Base-by-base conservation (phyloP, 2,797 vertebrate genomes). In the Melopsittacus undulatus region DNA sequence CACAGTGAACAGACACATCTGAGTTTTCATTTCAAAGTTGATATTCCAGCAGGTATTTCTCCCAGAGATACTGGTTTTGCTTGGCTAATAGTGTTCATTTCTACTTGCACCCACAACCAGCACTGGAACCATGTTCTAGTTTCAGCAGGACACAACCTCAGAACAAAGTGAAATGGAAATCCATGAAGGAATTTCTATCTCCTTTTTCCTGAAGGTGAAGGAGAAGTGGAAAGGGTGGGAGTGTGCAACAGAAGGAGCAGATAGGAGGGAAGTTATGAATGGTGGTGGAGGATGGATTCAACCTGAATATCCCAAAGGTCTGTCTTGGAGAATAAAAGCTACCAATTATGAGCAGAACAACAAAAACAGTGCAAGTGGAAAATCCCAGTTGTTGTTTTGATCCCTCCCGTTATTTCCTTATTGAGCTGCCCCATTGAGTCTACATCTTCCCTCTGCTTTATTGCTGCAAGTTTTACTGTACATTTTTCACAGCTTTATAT, bases 371-470 rank as follows among this genome's bases (percentile, higher is more conserved):
- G 4, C 24, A n/a, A 19, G 8, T 32, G 32, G 76, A 84, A 73
- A 63, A 63, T 36, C 22, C 30, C 32, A 9, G 16, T 40, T 22
- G 26, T 13, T 61, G 52, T 2, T 29, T 16, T 16, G 15, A 87
- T 48, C 54, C n/a, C 22, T 69, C 14, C 75, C 11, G 17, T 42
- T 46, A 30, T 29, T 36, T 89, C 23, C 48, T 69, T 26, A 38
- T 13, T 1, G 0, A 89, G 14, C 15, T 0, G 1, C 49, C 87
- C 38, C 15, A 7, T 24, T 2, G 8, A 3, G 9, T 4, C 51
- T 84, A 15, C 19, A 48, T 32, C 18, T 92, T 66, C 54, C 9
- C 34, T 84, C 56, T 82, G 21, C 52, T 95, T 68, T 89, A 85
- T 9, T 57, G 46, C 34, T 67, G 13, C 49, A 63, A 63, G 59